Evolutionary conservation across 2,113 vertebrate genomes (phyloP), one percentile per base, ranked within the genome.

Genomic region (Pagrus major): DNA sequence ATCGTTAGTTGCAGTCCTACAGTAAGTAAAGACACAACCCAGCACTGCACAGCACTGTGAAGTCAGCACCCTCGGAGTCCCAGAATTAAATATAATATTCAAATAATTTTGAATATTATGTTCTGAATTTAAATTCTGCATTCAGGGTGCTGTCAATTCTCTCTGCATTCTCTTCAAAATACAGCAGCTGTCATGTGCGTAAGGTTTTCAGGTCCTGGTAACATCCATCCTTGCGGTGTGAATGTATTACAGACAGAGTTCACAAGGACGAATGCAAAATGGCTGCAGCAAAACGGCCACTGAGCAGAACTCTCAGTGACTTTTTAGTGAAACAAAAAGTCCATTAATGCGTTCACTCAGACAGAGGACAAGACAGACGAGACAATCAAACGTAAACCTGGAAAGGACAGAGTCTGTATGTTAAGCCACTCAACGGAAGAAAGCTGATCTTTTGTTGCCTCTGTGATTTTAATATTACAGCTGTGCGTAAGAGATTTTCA

Each of bases 281-380:
- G 18, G 27, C 52, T 31, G 52, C 42, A 42, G 37, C 37, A 54
- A 83, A 68, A 35, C n/a, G 5, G 18, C 10, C 56, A 29, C 21
- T 16, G 39, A 70, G n/a, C 20, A 66, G 18, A 49, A 64, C 21
- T 25, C 6, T 71, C 3, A 9, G 3, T 56, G 23, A 44, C 23
- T 12, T 49, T n/a, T 63, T 4, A 63, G 10, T 18, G n/a, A 55
- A 15, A 44, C 35, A 56, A 31, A 77, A 1, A 23, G 47, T 60
- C 23, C 37, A 68, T 21, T 20, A 68, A 31, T 14, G 21, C 56
- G 65, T 11, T 31, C 3, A 77, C 11, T 6, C 6, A 42, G 42
- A 79, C 27, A 71, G 39, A 52, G 51, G 66, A 77, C 1, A 4
- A 75, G 60, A 71, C 61, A 58, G 64, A 65, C 35, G 47, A 70